Base-by-base conservation (phyloP, 2,797 vertebrate genomes). In the Buphagus erythrorhynchus region DNA sequence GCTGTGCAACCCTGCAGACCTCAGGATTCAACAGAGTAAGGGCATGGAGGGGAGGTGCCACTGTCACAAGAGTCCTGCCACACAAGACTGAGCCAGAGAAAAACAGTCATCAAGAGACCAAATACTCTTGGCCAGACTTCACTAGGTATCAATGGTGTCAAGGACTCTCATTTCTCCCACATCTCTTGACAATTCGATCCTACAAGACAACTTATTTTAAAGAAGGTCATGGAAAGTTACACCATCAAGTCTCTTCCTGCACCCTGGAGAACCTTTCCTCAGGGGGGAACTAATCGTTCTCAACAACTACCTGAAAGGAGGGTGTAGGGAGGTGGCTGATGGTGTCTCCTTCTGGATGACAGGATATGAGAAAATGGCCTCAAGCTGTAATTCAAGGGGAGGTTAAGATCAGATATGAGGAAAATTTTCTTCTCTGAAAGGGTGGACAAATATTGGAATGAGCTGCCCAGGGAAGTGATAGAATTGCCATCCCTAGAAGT, bases 141-240 rank as follows among this genome's bases (percentile, higher is more conserved):
- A 24, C 22, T 5, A n/a, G 2, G 6, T 25, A n/a, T 24, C 25
- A 9, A 1, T 0, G 1, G 1, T 22, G 54, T 6, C 35, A 54
- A 73, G 9, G 24, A 69, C 21, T 51, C 16, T 40, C 12, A 43
- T 51, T 72, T 72, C 49, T 72, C 66, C 42, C n/a, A 31, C 5
- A 38, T 19, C 6, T 16, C 29, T 68, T 52, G 11, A 52, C 15
- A 57, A 42, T 10, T 80, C 2, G 0, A 55, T 66, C 38, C 22
- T 43, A 11, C 2, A 7, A 69, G 31, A 20, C 17, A 75, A 57
- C 1, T 0, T 14, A 21, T 12, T 40, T 55, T 33, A 24, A 72
- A 88, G 31, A 13, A 29, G 46, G 66, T 36, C 5, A 1, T 62
- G 28, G 11, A 66, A 57, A 72, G 25, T 33, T 25, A 38, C 36